A percentile compares a stretch with the other conserved stretches of the same genome.
phyloP scores from a whole-genome alignment of 2,113 vertebrate genomes.

The Athene cunicularia region DNA sequence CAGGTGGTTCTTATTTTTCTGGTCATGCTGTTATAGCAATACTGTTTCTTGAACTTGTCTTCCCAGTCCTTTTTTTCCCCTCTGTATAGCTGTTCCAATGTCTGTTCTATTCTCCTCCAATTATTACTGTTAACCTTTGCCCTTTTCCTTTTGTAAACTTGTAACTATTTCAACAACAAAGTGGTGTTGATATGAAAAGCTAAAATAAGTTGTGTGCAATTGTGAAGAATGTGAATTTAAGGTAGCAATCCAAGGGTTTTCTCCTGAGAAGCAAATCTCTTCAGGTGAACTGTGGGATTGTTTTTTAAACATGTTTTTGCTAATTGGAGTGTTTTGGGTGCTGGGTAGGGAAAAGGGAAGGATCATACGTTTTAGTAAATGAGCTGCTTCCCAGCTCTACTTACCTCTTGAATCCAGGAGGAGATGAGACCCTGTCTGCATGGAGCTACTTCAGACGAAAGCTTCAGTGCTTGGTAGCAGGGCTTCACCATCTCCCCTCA shows the following conservation, averaged over 20 bases:
- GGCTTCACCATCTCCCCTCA: slow-evolving; percentile 15
- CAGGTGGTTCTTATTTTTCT: slow-evolving; percentile 65
- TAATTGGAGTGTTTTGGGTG: slow-evolving; percentile 43
- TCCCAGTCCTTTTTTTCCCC: slow-evolving; percentile 26
- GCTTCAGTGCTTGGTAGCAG: slow-evolving; percentile 11
- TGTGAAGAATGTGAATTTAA: slow-evolving; percentile 48
- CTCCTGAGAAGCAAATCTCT: slow-evolving; percentile 21
- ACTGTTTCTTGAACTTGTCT: slow-evolving; percentile 63
- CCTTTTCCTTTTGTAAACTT: slow-evolving; percentile 58
- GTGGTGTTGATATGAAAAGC: slow-evolving; percentile 53
- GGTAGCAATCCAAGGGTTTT: slow-evolving; percentile 19
- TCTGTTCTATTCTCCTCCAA: slow-evolving; percentile 51
- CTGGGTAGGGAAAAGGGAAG: slow-evolving; percentile 5
- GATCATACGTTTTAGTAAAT: neutral
- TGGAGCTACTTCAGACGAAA: slow-evolving; percentile 43
- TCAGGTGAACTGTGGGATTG: slow-evolving; percentile 17
- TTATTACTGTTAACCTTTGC: slow-evolving; percentile 60
- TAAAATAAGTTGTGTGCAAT: slow-evolving; percentile 41
- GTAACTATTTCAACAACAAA: slow-evolving; percentile 60
- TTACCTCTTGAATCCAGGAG: slow-evolving; percentile 24
- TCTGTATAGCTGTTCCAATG: slow-evolving; percentile 46
- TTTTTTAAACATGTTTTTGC: neutral
- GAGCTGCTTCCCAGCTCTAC: slow-evolving; percentile 20
- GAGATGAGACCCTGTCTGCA: slow-evolving; percentile 11
- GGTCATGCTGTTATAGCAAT: slow-evolving; percentile 48